Evolutionary conservation across 1,140 invertebrate genomes (phyloP).

Genomic region (Atta texana): DNA sequence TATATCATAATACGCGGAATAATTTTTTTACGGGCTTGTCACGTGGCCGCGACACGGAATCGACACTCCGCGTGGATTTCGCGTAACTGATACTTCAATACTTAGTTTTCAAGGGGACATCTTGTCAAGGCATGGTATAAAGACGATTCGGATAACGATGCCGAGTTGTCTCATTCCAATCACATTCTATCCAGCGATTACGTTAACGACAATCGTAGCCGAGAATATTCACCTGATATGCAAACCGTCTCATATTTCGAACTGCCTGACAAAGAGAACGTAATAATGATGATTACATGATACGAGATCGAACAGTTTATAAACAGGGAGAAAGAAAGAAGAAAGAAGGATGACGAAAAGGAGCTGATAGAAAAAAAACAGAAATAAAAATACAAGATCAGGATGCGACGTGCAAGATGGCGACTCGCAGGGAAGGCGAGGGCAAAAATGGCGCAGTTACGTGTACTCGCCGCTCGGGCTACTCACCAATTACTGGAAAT

Average conservation of each 20-base stretch:
- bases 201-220: background rate
- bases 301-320: background rate
- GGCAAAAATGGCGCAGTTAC: slow-evolving; percentile 77
- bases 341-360: background rate
- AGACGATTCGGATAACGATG: background rate
- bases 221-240: background rate
- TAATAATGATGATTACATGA: background rate
- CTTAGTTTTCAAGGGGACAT: background rate
- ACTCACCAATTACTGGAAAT: slow-evolving; percentile 86
- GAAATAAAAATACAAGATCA: slow-evolving; percentile 18
- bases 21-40: background rate
- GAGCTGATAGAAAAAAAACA: background rate
- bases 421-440: slow-evolving; percentile 64
- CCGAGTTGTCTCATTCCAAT: background rate
- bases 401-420: slow-evolving; percentile 72
- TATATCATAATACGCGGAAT: background rate
- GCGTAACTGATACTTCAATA: background rate
- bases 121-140: background rate
- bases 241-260: slow-evolving; percentile 18
- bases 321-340: background rate
- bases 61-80: background rate
- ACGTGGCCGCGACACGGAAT: slow-evolving; percentile 20
- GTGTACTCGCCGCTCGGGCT: slow-evolving; percentile 27
- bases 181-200: background rate
- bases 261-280: background rate